Conservation (phyloP, 1,140 invertebrate genomes). For the Lucilia sericata region DNA sequence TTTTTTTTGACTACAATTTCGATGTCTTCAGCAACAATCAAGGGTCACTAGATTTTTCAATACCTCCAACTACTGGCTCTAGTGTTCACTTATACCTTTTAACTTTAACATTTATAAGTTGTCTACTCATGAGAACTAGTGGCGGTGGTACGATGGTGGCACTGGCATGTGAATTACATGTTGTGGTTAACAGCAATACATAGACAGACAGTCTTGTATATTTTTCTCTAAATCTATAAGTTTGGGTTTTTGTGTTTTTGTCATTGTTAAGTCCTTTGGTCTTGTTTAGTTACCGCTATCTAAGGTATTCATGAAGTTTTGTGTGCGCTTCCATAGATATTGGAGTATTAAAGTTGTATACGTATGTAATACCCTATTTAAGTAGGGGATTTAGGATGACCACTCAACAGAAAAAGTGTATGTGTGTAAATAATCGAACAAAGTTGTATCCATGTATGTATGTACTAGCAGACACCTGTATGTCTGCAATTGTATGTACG, state of each 20-base stretch:
- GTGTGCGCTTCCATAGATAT: neutral
- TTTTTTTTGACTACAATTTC: neutral
- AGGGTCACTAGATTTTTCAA: too few species aligned
- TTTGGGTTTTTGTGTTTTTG: too few species aligned
- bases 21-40: too few species aligned
- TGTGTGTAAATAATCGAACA: neutral
- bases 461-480: too few species aligned
- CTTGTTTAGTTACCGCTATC: neutral
- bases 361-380: slow-evolving; percentile 17
- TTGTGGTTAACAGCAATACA: neutral
- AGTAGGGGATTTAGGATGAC: neutral
- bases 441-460: neutral
- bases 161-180: neutral
- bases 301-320: neutral
- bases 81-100: neutral
- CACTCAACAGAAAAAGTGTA: neutral
- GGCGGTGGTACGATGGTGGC: too few species aligned
- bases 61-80: neutral
- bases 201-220: neutral
- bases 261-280: neutral
- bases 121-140: neutral
- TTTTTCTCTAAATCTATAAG: neutral
- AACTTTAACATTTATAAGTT: neutral
- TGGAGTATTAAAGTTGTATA: neutral
- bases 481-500: too few species aligned